These are phyloP conservation scores for Aphodius granarius DNA, from an alignment of 2,888 invertebrate species.

Conservation along the genomic window DNA sequence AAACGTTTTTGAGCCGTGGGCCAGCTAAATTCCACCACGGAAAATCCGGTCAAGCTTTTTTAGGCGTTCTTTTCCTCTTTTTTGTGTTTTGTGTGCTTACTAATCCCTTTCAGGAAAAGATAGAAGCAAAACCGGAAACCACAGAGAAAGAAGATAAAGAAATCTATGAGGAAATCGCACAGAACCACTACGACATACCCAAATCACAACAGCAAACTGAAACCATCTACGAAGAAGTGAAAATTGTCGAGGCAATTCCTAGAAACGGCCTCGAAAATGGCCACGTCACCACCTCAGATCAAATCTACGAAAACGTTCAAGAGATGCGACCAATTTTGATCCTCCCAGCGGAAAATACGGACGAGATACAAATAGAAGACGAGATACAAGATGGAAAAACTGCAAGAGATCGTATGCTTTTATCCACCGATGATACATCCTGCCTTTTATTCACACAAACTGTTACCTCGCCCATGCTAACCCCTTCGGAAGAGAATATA, in stretches of 20 bases:
- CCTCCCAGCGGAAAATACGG: conserved; percentile 25
- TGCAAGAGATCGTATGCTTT: conserved; percentile 50
- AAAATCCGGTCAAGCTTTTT: neutral
- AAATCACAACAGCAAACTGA: neutral
- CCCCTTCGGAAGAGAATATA: conserved; percentile 53
- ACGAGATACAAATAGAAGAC: conserved; percentile 26
- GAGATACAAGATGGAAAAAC: conserved; percentile 30
- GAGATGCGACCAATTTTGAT: conserved; percentile 30
- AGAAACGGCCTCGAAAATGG: conserved; percentile 3
- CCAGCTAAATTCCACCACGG: too few species aligned
- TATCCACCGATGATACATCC: conserved; percentile 50
- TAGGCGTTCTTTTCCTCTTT: neutral
- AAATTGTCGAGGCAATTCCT: neutral
- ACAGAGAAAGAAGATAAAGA: conserved; percentile 32
- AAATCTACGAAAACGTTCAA: conserved; percentile 14
- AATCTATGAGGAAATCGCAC: conserved; percentile 22
- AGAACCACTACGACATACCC: conserved; percentile 33
- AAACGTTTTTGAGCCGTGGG: too few species aligned
- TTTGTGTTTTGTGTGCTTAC: neutral
- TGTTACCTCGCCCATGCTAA: conserved; percentile 53
- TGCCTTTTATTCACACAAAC: conserved; percentile 53
- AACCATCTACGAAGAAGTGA: conserved; percentile 22
- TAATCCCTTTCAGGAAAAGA: conserved; percentile 45
- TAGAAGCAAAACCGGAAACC: conserved; percentile 34
- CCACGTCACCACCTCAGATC: neutral